Conservation (phyloP, 2,888 invertebrate species). For the Pilophorus perplexus region DNA sequence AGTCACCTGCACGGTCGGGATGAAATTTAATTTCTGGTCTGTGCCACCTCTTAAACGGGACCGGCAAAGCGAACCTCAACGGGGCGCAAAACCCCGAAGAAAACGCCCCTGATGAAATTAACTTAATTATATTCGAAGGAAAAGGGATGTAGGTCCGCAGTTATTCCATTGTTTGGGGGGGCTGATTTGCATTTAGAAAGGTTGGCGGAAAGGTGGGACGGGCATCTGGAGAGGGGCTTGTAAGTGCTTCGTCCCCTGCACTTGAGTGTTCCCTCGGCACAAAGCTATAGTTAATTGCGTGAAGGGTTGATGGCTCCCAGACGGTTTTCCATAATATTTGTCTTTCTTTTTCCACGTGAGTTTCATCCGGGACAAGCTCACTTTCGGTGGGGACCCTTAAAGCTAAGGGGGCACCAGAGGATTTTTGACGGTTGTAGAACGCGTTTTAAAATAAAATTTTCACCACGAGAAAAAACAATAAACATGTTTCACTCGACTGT, state of each 20-base stretch:
- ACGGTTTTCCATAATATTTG: constrained; percentile 1
- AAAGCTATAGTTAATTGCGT: constrained; percentile 19
- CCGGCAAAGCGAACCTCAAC: neutral
- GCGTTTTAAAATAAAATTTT: too few species aligned
- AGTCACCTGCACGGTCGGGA: neutral
- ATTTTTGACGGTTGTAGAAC: too few species aligned
- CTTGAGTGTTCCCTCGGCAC: constrained; percentile 1
- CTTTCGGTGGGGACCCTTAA: too few species aligned
- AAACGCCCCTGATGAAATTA: constrained; percentile 40
- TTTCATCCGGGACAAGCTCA: too few species aligned
- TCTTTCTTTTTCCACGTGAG: neutral
- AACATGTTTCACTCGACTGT: too few species aligned
- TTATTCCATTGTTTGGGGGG: constrained; percentile 39
- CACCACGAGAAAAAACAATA: too few species aligned
- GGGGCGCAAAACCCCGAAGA: neutral
- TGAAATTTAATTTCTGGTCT: constrained; percentile 21
- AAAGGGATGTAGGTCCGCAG: constrained; percentile 37
- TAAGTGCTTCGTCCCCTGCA: neutral
- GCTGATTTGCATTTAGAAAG: constrained; percentile 43
- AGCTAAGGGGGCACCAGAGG: too few species aligned
- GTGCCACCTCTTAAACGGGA: constrained; percentile 4
- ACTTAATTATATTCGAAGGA: constrained; percentile 41
- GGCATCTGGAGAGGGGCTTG: too few species aligned
- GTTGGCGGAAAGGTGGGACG: neutral
- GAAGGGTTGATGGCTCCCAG: constrained; percentile 10